A percentile compares a stretch with the other conserved stretches of the same genome.
Conservation (phyloP, 2,888 invertebrate genomes). For the Habrosyne pyritoides region DNA sequence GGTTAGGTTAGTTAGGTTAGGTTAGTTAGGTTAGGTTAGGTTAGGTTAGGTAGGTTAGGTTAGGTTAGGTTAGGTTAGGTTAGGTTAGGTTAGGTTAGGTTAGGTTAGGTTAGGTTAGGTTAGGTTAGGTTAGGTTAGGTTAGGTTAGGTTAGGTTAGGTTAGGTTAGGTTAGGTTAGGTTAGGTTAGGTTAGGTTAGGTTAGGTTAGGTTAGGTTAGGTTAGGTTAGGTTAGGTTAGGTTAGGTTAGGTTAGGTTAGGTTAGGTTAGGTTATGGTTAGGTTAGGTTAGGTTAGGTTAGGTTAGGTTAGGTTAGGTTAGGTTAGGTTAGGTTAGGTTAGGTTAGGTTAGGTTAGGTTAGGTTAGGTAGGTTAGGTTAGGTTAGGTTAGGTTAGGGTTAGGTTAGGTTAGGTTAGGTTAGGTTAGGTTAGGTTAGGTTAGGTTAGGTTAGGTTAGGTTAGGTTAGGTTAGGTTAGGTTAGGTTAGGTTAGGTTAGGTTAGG, state of each 20-base stretch:
- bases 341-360: constrained; percentile 27
- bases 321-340: constrained; percentile 25
- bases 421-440: constrained; percentile 21
- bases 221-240: constrained; percentile 24
- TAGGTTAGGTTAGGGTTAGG: constrained; percentile 23
- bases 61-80: no score
- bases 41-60: no score
- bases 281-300: constrained; percentile 19
- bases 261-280: constrained; percentile 19
- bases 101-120: constrained; percentile 27
- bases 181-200: constrained; percentile 24
- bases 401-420: constrained; percentile 20
- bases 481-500: constrained; percentile 17
- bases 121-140: constrained; percentile 27
- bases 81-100: no score
- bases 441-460: constrained; percentile 20
- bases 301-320: constrained; percentile 21
- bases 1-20: no score
- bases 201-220: constrained; percentile 24
- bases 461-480: constrained; percentile 18
- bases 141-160: constrained; percentile 22
- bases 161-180: constrained; percentile 20
- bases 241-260: constrained; percentile 21
- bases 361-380: constrained; percentile 22
- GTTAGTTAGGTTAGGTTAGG: no score